phyloP scores from a whole-genome alignment of 1,140 invertebrate genomes.

The Octopus sinensis region DNA sequence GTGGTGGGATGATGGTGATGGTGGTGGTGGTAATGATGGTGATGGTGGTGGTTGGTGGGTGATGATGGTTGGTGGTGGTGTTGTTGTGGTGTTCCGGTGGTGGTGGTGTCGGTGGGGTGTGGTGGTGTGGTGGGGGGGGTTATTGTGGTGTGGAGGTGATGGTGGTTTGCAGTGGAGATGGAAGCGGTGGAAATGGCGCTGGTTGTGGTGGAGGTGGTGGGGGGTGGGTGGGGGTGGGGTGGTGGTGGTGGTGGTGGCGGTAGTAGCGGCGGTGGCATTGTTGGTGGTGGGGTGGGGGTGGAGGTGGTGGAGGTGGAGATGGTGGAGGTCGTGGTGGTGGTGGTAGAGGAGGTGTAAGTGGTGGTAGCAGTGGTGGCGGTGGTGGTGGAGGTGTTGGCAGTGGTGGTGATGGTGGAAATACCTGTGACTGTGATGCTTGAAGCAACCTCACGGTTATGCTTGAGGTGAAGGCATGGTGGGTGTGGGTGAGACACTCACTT shows the following conservation, averaged over 20 bases:
- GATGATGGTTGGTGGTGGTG: no score
- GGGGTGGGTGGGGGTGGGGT: not conserved
- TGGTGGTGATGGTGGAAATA: not conserved
- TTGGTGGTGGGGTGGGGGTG: no score
- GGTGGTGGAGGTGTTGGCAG: not conserved
- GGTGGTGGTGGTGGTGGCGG: not conserved
- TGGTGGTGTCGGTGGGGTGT: no score
- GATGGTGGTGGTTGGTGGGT: no score
- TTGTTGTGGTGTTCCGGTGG: no score
- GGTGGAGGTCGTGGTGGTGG: no score
- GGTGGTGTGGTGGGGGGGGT: constrained; percentile 7
- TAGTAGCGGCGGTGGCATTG: not conserved
- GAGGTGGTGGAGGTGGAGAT: constrained; percentile 25
- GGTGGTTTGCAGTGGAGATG: not conserved
- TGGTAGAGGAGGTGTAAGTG: constrained; percentile 20
- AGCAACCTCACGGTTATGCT: not conserved
- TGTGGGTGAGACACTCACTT: not conserved
- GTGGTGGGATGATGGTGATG: no score
- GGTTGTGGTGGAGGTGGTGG: not conserved
- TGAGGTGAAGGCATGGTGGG: not conserved
- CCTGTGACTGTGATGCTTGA: not conserved
- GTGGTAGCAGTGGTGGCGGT: constrained; percentile 22
- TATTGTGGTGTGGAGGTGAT: not conserved
- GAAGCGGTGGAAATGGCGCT: constrained; percentile 6
- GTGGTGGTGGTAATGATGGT: no score